A percentile compares a stretch with the other conserved stretches of the same genome.
phyloP scores from a whole-genome alignment of 2,113 vertebrate genomes.

The Clarias macrocephalus region DNA sequence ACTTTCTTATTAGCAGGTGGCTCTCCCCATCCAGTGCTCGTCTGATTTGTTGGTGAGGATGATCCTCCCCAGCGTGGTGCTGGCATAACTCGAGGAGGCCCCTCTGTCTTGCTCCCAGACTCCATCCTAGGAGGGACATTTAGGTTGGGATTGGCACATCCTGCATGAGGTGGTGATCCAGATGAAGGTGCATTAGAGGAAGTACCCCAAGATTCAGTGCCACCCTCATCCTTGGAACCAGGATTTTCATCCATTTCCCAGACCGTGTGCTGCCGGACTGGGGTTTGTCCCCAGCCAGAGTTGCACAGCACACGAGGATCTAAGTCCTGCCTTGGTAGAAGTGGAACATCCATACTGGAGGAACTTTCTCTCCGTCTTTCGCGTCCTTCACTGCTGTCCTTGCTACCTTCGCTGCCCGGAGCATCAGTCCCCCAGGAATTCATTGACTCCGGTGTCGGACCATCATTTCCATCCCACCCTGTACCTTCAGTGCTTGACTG shows the following conservation, averaged over 20 bases:
- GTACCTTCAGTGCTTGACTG: conserved; percentile 73
- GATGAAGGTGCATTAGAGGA: conserved; percentile 65
- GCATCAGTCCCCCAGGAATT: conserved; percentile 86
- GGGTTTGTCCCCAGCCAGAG: conserved; percentile 96
- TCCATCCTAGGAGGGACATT: conserved; percentile 79
- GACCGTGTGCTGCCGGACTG: conserved; percentile 94
- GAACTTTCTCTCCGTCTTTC: conserved; percentile 72
- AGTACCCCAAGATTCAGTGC: conserved; percentile 85
- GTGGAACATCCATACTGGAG: conserved; percentile 73
- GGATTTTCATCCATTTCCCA: conserved; percentile 96
- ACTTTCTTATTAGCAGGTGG: conserved; percentile 80
- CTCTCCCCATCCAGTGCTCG: conserved; percentile 79
- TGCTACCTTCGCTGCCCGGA: conserved; percentile 86
- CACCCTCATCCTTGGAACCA: conserved; percentile 83
- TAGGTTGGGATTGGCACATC: conserved; percentile 59
- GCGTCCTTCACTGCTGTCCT: conserved; percentile 80
- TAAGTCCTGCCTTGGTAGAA: conserved; percentile 88
- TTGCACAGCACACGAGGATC: conserved; percentile 96
- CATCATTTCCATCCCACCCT: conserved; percentile 72
- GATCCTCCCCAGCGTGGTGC: conserved; percentile 87
- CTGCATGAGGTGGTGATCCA: conserved; percentile 56
- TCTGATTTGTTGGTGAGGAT: conserved; percentile 73
- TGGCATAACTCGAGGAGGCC: conserved; percentile 82
- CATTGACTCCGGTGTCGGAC: conserved; percentile 67
- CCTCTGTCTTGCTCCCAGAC: conserved; percentile 86